Percentiles rank a stretch among this genome's conserved stretches.
Evolutionary conservation across 1,140 invertebrate genomes (phyloP).

Genomic region (Drosophila sp.): DNA sequence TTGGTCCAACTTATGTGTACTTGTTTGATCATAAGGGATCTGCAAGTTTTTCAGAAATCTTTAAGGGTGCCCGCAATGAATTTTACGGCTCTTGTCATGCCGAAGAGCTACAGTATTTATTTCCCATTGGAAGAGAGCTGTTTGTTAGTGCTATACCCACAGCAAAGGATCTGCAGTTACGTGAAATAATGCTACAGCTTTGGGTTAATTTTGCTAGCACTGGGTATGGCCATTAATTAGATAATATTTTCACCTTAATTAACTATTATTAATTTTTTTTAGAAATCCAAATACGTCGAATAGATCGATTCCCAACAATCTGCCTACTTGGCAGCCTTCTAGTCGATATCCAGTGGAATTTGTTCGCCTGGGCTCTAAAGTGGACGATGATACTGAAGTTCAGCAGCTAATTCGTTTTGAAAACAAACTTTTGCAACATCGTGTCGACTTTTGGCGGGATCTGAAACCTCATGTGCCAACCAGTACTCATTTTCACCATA

Average conservation of each 20-base stretch:
- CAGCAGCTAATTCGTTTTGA: conserved; percentile 51
- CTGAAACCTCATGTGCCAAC: conserved; percentile 64
- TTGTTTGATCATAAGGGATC: conserved; percentile 86
- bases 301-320: conserved; percentile 43
- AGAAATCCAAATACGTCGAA: conserved; percentile 84
- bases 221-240: conserved; percentile 83
- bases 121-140: conserved; percentile 86
- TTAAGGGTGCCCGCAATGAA: conserved; percentile 85
- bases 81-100: conserved; percentile 89
- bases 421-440: conserved; percentile 58
- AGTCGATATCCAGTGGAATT: conserved; percentile 82
- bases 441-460: conserved; percentile 67
- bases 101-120: conserved; percentile 89
- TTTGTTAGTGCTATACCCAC: conserved; percentile 84
- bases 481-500: conserved; percentile 18
- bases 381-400: conserved; percentile 35
- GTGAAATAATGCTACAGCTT: conserved; percentile 85
- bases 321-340: conserved; percentile 83
- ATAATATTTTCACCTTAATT: no score
- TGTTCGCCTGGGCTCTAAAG: conserved; percentile 82
- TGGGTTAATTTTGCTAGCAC: conserved; percentile 89
- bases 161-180: conserved; percentile 83
- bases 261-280: not conserved
- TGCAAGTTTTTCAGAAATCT: conserved; percentile 88
- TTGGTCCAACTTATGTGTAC: conserved; percentile 86